Evolutionary conservation across 2,113 vertebrate genomes (phyloP), one percentile per base, ranked within the genome.

Genomic region (Corythaeola cristata): DNA sequence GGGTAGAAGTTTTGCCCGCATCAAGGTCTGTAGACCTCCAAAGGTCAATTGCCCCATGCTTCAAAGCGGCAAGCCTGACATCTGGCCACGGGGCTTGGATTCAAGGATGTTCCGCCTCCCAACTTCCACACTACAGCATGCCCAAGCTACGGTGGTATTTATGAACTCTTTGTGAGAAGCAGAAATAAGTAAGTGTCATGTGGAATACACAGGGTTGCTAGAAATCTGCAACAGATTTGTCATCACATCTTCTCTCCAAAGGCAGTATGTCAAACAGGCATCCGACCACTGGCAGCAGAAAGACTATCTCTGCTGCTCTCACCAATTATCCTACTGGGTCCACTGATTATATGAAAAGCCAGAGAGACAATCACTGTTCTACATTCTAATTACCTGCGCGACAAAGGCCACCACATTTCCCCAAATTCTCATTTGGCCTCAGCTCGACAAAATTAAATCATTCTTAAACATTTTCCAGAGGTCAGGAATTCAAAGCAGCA

Each of bases 321-420:
- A 37, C 5, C 78, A 52, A 78, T 84, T 32, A 77, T 86, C 11
- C 83, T 93, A 30, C 52, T 72, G 64, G 39, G 56, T 55, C 41
- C 8, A 16, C 55, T 73, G 67, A 73, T 30, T 23, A 85, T 82
- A 72, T 11, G 45, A 64, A 91, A 96, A 94, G 28, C 58, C 67
- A 85, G n/a, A 73, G 80, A 26, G 64, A 81, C 13, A 71, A 83
- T 73, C 18, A 9, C 56, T 49, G 50, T 49, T 89, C 69, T 79
- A 91, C 39, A 82, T 58, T 85, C 74, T 79, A 91, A 95, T 89
- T 96, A 80, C 67, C 67, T 80, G 78, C 82, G 44, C 50, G 85
- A 71, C 71, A 93, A 83, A 96, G 71, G 78, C 10, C 71, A 85
- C 75, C 47, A 56, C 15, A 24, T 93, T 91, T 91, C 23, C 88